Evolutionary conservation across 2,888 invertebrate genomes (phyloP), one percentile per base, ranked within the genome.

Genomic region (Parthenolecanium corni): DNA sequence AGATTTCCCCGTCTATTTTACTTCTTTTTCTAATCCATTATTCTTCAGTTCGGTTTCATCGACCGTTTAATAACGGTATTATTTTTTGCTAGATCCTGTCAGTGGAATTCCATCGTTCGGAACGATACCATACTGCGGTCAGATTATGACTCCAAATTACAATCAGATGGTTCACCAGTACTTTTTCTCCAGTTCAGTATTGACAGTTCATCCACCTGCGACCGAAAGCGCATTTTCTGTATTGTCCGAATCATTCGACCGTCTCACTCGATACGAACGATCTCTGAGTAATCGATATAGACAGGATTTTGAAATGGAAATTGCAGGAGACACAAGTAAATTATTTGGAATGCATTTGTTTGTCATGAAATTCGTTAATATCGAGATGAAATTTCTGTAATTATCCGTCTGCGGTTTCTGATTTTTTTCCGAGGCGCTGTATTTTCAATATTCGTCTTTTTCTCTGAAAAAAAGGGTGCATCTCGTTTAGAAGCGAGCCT

Each of bases 101-200:
- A 82, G 84, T 23, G 89, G 89, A 57, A 81, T 88, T 69, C 78
- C 85, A 49, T 72, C 71, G 4, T 81, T 82, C 62, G 83, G 83
- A 3, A 78, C 80, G 38, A 77, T 78, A 2, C 72, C 79, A 23
- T 79, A 78, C 71, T 73, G 77, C 2, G 79, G 80, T 25, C 52
- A 52, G 20, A 42, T 52, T 3, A n/a, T 18, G 25, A 62, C 62
- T 25, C 86, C 85, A 51, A 89, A 89, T 76, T 83, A 82, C 73
- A 89, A 89, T 76, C 78, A 84, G 70, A 78, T 88, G 72, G 76
- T 89, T 24, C 85, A 85, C 72, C 79, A 82, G 66, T 83, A 86
- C 74, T 78, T 89, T 67, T 82, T 86, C 73, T 84, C 85, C 14
- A 81, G 82, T 68, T 75, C 71, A 31, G 25, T 56, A n/a, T 16